A percentile compares a stretch with the other conserved stretches of the same genome.
Conservation (phyloP, 2,113 vertebrate genomes). For the Cyprinodon tularosa region DNA sequence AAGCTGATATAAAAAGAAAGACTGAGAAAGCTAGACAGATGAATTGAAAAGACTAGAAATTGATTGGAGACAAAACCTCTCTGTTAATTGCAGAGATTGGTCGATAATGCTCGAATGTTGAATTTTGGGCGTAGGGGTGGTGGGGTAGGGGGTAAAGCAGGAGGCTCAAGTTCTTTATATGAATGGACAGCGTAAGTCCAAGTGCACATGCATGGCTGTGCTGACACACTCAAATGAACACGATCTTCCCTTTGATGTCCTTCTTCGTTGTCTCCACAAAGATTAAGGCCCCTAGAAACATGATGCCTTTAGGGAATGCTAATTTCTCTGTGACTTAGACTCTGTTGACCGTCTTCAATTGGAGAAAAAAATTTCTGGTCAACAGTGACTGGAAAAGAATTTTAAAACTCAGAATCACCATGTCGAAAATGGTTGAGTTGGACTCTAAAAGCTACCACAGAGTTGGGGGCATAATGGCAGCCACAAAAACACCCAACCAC, state of each 20-base stretch:
- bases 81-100: constrained; percentile 70
- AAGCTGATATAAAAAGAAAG: constrained; percentile 53
- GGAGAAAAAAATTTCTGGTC: constrained; percentile 1
- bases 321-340: constrained; percentile 51
- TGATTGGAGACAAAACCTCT: constrained; percentile 68
- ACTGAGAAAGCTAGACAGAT: constrained; percentile 44
- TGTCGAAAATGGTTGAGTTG: constrained; percentile 43
- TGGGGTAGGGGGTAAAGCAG: constrained; percentile 1
- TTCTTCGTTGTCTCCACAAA: constrained; percentile 47
- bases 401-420: constrained; percentile 57
- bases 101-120: constrained; percentile 63
- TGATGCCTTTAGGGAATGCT: constrained; percentile 48
- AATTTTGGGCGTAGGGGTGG: constrained; percentile 48
- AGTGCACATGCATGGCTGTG: constrained; percentile 24
- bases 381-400: constrained; percentile 39
- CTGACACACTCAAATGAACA: constrained; percentile 59
- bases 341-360: constrained; percentile 45
- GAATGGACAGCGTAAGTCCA: constrained; percentile 29
- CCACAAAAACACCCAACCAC: too few relatives aligned
- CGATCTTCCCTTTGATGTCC: constrained; percentile 33
- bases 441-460: constrained; percentile 5
- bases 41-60: constrained; percentile 52
- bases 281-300: constrained; percentile 33
- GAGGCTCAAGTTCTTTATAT: constrained; percentile 22
- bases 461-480: too few relatives aligned